Percentiles rank a stretch among this genome's conserved stretches.
Evolutionary conservation across 2,113 vertebrate species (phyloP).

Genomic region (Albula goreensis): DNA sequence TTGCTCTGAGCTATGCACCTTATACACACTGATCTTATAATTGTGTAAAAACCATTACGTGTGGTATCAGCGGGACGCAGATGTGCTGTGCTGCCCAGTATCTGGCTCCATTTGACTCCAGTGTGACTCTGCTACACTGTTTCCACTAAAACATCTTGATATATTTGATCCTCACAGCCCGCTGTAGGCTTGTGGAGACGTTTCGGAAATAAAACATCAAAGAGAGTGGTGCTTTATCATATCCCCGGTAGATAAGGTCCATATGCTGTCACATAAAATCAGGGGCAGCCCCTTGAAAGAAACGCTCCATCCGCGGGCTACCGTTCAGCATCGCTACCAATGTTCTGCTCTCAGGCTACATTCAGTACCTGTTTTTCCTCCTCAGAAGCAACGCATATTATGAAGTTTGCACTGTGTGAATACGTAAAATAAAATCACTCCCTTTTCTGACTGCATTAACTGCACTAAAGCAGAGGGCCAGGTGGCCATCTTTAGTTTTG

Average conservation of each 20-base stretch:
- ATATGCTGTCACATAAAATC: conserved; percentile 64
- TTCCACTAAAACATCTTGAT: conserved; percentile 56
- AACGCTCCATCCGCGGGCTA: conserved; percentile 54
- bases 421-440: background rate
- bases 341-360: background rate
- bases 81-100: conserved; percentile 29
- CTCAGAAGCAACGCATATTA: conserved; percentile 2
- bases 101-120: conserved; percentile 42
- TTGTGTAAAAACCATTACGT: background rate
- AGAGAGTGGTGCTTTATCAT: conserved; percentile 58
- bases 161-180: conserved; percentile 52
- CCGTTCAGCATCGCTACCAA: conserved; percentile 40
- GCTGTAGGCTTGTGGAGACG: conserved; percentile 52
- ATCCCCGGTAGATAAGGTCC: conserved; percentile 59
- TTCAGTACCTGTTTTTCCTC: background rate
- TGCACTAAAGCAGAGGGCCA: background rate
- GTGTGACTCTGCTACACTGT: conserved; percentile 24
- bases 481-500: background rate
- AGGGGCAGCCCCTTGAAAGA: conserved; percentile 48
- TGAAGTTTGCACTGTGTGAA: background rate
- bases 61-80: conserved; percentile 56
- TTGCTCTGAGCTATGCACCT: background rate
- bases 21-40: background rate
- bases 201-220: conserved; percentile 56
- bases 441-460: background rate